Percentiles rank a stretch among this genome's conserved stretches.
Conservation (phyloP, 2,888 invertebrate genomes). For the Acrobasis consociella region DNA sequence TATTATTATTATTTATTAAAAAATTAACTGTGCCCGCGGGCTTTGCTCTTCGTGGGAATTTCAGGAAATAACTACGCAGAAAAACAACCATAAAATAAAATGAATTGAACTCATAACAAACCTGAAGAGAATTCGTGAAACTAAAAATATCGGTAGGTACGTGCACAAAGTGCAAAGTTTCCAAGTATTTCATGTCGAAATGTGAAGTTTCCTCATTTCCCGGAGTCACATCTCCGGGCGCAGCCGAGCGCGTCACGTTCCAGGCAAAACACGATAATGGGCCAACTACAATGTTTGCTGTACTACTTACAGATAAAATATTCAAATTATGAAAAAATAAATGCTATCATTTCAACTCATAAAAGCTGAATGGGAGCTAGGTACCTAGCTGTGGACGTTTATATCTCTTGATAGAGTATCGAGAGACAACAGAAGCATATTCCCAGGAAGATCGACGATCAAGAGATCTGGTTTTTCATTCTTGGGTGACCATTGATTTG, state of each 20-base stretch:
- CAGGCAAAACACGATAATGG: constrained; percentile 16
- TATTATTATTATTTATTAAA: too few relatives aligned
- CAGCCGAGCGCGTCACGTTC: constrained; percentile 12
- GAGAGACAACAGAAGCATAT: too few relatives aligned
- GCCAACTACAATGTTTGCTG: background rate
- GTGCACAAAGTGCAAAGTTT: constrained; percentile 30
- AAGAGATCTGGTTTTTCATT: too few relatives aligned
- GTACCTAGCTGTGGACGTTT: too few relatives aligned
- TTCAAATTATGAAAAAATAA: background rate
- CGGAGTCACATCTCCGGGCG: constrained; percentile 26
- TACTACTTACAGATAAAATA: background rate
- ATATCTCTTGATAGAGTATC: too few relatives aligned
- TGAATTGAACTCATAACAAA: background rate
- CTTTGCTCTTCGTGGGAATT: too few relatives aligned
- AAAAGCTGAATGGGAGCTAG: too few relatives aligned
- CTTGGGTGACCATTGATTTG: too few relatives aligned
- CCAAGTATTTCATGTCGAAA: constrained; percentile 39
- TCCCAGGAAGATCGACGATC: too few relatives aligned
- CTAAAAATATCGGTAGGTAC: constrained; percentile 16
- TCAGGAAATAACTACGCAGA: too few relatives aligned
- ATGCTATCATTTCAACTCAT: too few relatives aligned
- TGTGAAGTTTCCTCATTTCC: constrained; percentile 51
- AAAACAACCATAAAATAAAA: background rate
- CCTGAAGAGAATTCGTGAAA: constrained; percentile 4
- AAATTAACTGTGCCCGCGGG: too few relatives aligned